Evolutionary conservation across 2,113 vertebrate species (phyloP).

Genomic region (Reinhardtius hippoglossoides): DNA sequence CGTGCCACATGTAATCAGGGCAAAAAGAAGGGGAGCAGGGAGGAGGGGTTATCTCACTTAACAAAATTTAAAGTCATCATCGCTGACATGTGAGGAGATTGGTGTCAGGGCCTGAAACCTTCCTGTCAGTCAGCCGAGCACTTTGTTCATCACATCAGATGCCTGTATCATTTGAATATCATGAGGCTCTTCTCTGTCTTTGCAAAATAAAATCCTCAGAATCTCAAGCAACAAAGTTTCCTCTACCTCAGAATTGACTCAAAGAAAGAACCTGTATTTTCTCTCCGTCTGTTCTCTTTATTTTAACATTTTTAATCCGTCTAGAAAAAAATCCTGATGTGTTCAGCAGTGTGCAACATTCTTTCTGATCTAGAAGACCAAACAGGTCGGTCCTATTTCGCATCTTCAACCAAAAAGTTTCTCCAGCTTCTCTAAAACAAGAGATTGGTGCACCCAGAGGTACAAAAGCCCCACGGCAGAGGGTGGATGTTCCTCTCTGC

Average conservation of each 20-base stretch:
- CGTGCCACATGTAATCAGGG: not conserved
- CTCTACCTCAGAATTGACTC: not conserved
- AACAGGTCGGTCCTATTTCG: slow-evolving; percentile 19
- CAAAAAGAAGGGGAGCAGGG: not conserved
- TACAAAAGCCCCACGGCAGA: slow-evolving; percentile 68
- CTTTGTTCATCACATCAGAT: slow-evolving; percentile 57
- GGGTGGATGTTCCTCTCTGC: slow-evolving; percentile 75
- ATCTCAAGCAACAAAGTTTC: slow-evolving; percentile 40
- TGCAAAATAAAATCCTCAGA: slow-evolving; percentile 4
- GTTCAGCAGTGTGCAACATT: slow-evolving; percentile 9
- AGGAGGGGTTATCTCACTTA: slow-evolving; percentile 44
- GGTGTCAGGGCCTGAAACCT: slow-evolving; percentile 66
- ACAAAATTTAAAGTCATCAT: slow-evolving; percentile 69
- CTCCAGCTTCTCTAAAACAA: slow-evolving; percentile 35
- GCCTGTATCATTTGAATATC: slow-evolving; percentile 67
- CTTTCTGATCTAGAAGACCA: slow-evolving; percentile 38
- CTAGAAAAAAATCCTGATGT: slow-evolving; percentile 10
- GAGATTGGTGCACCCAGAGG: slow-evolving; percentile 48
- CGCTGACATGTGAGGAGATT: slow-evolving; percentile 67
- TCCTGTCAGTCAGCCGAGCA: slow-evolving; percentile 61
- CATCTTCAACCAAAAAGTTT: slow-evolving; percentile 24
- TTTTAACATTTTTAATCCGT: not conserved
- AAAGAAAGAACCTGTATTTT: slow-evolving; percentile 4
- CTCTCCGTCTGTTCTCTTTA: not conserved
- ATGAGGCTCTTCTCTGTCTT: slow-evolving; percentile 32